phyloP scores from a whole-genome alignment of 2,113 vertebrate species.

The Columba livia region DNA sequence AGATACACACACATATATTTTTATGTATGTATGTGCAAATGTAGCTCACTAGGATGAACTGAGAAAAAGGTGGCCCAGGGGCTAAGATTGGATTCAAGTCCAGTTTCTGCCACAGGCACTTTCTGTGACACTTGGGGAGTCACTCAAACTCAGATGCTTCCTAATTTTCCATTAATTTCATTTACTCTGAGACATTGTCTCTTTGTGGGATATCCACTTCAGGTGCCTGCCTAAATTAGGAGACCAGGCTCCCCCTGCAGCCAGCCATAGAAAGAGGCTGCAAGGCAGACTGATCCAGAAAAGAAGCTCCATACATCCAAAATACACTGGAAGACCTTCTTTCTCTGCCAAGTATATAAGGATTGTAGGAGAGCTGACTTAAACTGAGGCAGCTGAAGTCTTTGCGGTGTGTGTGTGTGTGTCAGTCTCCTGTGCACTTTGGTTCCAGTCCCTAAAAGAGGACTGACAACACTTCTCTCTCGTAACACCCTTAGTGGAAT shows the following conservation, averaged over 20 bases:
- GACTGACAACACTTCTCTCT: rapidly evolving
- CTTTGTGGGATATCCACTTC: not conserved
- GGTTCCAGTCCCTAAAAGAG: not conserved
- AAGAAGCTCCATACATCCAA: not conserved
- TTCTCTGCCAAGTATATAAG: not conserved
- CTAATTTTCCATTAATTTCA: not conserved
- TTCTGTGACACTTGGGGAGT: not conserved
- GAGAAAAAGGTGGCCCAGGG: not conserved
- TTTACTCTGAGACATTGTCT: not conserved
- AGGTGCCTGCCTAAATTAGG: not conserved
- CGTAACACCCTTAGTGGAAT: not conserved
- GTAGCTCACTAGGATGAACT: not conserved
- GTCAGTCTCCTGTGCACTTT: not conserved
- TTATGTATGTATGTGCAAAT: not conserved
- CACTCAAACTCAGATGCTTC: not conserved
- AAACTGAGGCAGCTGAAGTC: not conserved
- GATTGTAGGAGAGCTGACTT: not conserved
- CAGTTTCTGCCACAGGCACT: not conserved
- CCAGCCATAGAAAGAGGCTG: not conserved
- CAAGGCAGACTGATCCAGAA: not conserved
- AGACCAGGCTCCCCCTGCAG: not conserved
- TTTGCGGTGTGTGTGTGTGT: rapidly evolving
- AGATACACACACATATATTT: not conserved
- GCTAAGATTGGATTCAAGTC: not conserved
- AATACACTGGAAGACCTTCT: not conserved